Conservation (phyloP, 2,797 vertebrate species). For the Darevskia mixta region DNA sequence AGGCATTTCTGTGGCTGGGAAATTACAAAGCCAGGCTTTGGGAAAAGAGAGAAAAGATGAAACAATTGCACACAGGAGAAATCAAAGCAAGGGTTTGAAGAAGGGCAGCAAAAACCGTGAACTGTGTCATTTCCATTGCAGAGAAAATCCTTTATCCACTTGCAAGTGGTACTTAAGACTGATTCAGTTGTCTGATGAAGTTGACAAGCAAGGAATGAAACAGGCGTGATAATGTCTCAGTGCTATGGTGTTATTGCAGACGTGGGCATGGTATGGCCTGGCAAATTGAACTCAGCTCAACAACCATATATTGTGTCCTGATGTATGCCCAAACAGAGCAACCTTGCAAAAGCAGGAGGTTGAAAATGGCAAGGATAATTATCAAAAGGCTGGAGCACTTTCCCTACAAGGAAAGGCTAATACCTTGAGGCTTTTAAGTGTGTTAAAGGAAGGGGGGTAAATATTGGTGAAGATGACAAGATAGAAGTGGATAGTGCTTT, state of each 20-base stretch:
- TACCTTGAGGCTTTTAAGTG: background rate
- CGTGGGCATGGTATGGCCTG: no score
- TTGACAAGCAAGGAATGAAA: background rate
- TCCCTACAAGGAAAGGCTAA: background rate
- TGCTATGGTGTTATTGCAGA: background rate
- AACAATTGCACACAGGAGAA: slow-evolving; percentile 8
- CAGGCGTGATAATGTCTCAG: background rate
- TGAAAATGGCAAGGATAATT: background rate
- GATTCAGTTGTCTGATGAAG: background rate
- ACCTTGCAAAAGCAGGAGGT: background rate
- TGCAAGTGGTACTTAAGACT: background rate
- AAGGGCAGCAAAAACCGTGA: background rate
- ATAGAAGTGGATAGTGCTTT: background rate
- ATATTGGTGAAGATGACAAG: background rate
- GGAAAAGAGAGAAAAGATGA: background rate
- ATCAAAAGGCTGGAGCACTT: background rate
- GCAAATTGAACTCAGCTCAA: background rate
- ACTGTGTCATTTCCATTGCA: slow-evolving; percentile 5
- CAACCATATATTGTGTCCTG: no score
- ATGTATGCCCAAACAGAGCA: no score
- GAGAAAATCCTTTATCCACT: background rate
- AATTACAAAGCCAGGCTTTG: background rate
- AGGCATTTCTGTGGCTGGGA: background rate
- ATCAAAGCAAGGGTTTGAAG: slow-evolving; percentile 1
- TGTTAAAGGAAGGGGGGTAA: no score